Conservation (phyloP, 2,888 invertebrate genomes). For the Conomelus anceps region DNA sequence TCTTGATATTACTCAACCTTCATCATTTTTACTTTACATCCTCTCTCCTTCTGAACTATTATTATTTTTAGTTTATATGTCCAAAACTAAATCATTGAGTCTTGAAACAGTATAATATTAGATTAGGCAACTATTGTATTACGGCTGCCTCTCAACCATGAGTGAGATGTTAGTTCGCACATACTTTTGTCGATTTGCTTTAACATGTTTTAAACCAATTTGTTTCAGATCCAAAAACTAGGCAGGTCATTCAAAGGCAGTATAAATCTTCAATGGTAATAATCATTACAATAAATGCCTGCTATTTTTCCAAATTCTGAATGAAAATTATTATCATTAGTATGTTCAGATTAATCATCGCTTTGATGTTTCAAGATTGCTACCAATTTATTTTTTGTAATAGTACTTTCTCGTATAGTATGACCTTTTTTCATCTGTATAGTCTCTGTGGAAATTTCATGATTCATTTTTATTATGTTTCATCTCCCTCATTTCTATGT, state of each 20-base stretch:
- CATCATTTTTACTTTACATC: no score
- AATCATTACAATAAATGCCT: conserved; percentile 33
- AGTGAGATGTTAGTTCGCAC: not conserved
- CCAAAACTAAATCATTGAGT: no score
- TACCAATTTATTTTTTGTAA: not conserved
- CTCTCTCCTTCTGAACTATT: no score
- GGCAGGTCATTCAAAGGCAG: conserved; percentile 92
- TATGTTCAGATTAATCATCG: not conserved
- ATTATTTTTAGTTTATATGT: no score
- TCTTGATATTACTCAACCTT: no score
- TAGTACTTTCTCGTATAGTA: not conserved
- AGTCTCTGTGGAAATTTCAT: not conserved
- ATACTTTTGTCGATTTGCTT: no score
- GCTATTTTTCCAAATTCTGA: not conserved
- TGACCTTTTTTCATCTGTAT: not conserved
- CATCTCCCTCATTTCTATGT: not conserved
- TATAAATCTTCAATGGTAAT: conserved; percentile 98
- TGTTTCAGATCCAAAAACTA: conserved; percentile 91
- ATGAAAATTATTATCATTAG: not conserved
- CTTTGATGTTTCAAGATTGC: conserved; percentile 1
- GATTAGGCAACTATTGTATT: no score
- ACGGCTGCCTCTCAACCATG: not conserved
- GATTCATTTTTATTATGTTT: not conserved
- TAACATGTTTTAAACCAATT: conserved; percentile 18
- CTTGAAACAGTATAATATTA: no score